Percentiles rank a stretch among this genome's conserved stretches.
Evolutionary conservation across 2,888 invertebrate species (phyloP).

Genomic region (Xylota segnis): DNA sequence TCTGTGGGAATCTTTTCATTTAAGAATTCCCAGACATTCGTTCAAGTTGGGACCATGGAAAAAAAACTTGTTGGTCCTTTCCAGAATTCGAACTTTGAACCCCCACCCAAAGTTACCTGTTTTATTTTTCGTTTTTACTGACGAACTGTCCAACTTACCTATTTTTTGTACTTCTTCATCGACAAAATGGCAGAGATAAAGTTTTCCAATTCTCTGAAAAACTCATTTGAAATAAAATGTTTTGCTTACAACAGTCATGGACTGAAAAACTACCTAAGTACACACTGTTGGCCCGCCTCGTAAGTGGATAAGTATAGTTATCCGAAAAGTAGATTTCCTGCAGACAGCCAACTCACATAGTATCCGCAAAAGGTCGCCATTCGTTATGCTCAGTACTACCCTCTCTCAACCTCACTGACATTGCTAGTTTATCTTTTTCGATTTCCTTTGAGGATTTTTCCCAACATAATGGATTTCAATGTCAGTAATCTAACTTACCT

Average conservation of each 20-base stretch:
- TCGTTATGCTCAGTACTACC: conserved; percentile 15
- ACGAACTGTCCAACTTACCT: not conserved
- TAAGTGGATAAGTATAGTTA: not conserved
- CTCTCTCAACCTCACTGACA: not conserved
- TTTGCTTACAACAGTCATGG: not conserved
- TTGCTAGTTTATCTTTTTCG: conserved; percentile 47
- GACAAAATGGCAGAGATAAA: not conserved
- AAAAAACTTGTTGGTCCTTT: no score
- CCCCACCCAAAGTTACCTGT: no score
- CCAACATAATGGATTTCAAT: conserved; percentile 15
- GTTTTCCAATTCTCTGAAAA: not conserved
- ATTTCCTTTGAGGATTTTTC: conserved; percentile 34
- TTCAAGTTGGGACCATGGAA: no score
- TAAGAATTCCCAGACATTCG: no score
- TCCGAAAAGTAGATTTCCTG: conserved; percentile 1
- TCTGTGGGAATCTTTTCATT: no score
- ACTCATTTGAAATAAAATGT: conserved; percentile 4
- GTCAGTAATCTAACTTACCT: not conserved
- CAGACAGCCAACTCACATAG: not conserved
- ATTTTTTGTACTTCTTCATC: not conserved
- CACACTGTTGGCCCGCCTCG: not conserved
- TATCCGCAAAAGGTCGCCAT: conserved; percentile 6
- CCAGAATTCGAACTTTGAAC: no score
- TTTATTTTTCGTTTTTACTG: not conserved
- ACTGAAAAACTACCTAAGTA: not conserved